Conservation (phyloP, 2,888 invertebrate species). For the Cyclophora punctaria region DNA sequence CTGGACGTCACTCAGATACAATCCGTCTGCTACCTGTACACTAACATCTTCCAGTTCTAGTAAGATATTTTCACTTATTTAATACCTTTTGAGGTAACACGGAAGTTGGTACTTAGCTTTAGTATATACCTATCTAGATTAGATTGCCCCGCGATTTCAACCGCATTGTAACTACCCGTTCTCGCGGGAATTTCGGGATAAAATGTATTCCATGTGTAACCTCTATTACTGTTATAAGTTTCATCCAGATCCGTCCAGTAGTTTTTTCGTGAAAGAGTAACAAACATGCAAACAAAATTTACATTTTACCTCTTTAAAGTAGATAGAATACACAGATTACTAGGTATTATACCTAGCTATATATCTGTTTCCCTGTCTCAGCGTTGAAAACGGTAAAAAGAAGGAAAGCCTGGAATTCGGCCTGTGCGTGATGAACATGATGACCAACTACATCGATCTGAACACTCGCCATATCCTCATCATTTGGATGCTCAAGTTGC, state of each 20-base stretch:
- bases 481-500: slow-evolving; percentile 41
- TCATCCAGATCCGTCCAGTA: not conserved
- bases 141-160: not conserved
- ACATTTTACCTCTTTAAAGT: no score
- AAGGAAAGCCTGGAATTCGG: slow-evolving; percentile 45
- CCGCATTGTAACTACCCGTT: not conserved
- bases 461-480: slow-evolving; percentile 35
- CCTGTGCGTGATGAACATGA: slow-evolving; percentile 43
- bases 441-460: slow-evolving; percentile 31
- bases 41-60: slow-evolving; percentile 49
- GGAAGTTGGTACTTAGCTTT: not conserved
- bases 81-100: not conserved
- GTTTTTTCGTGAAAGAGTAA: not conserved
- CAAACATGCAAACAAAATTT: no score
- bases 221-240: no score
- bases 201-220: no score
- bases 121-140: not conserved
- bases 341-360: no score
- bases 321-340: no score
- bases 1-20: slow-evolving; percentile 47
- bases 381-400: slow-evolving; percentile 42
- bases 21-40: slow-evolving; percentile 45
- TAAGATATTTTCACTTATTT: slow-evolving; percentile 23
- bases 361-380: slow-evolving; percentile 16
- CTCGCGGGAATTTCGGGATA: not conserved